A percentile compares a stretch with the other conserved stretches of the same genome.
These are phyloP conservation scores for Nephrotoma flavescens DNA, from an alignment of 2,888 invertebrate species.

Conservation along the genomic window DNA sequence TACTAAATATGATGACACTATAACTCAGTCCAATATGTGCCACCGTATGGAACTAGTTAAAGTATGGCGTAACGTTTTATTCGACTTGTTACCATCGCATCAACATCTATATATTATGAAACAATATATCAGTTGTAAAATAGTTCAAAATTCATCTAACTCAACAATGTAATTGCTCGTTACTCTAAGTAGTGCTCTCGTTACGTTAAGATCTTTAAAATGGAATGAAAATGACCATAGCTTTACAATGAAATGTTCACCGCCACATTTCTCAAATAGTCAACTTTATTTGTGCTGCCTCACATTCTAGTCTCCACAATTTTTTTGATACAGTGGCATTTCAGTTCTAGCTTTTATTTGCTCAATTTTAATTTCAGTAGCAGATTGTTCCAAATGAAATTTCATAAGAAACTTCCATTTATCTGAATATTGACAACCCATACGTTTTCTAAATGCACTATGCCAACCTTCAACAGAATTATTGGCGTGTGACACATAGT, in stretches of 20 bases:
- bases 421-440: not conserved
- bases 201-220: not conserved
- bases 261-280: not conserved
- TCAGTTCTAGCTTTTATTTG: not conserved
- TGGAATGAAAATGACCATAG: not conserved
- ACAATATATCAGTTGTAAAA: not conserved
- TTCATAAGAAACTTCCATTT: not conserved
- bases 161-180: not conserved
- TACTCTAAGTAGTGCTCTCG: not conserved
- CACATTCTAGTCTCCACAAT: not conserved
- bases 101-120: too few species aligned
- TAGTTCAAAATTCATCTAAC: not conserved
- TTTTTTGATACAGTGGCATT: not conserved
- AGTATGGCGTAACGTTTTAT: too few species aligned
- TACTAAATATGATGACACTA: too few species aligned
- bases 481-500: not conserved
- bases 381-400: not conserved
- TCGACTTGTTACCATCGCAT: too few species aligned
- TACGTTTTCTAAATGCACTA: not conserved
- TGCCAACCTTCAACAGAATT: not conserved
- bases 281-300: not conserved
- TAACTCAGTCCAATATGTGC: too few species aligned
- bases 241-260: not conserved
- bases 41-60: too few species aligned
- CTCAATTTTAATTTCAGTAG: too few species aligned